Evolutionary conservation across 2,888 invertebrate genomes (phyloP).

Genomic region (Scaeva pyrastri): DNA sequence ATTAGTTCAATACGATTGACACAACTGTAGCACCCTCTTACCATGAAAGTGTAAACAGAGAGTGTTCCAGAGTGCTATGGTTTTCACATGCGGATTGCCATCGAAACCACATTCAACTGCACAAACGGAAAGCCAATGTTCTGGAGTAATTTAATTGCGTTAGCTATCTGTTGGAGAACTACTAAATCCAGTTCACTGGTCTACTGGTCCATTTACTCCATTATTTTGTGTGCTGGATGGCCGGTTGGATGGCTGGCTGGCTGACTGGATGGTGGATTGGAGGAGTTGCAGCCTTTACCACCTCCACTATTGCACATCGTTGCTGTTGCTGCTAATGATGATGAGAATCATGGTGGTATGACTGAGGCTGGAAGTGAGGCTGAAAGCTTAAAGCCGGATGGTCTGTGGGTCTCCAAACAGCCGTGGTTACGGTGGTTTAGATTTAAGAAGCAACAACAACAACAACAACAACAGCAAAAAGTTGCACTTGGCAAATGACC

Average conservation of each 20-base stretch:
- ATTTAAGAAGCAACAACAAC: background rate
- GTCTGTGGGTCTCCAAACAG: background rate
- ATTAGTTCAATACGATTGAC: slow-evolving; percentile 63
- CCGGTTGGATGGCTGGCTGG: background rate
- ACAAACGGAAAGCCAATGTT: slow-evolving; percentile 34
- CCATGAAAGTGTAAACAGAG: slow-evolving; percentile 62
- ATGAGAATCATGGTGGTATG: slow-evolving; percentile 40
- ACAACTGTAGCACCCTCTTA: slow-evolving; percentile 45
- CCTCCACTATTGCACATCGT: background rate
- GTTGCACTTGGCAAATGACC: slow-evolving; percentile 46
- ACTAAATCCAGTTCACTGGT: slow-evolving; percentile 60
- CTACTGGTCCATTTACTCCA: slow-evolving; percentile 48
- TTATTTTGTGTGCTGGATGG: slow-evolving; percentile 10
- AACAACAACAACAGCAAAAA: slow-evolving; percentile 17
- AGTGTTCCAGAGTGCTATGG: slow-evolving; percentile 38
- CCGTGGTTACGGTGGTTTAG: slow-evolving; percentile 13
- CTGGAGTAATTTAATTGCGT: slow-evolving; percentile 68
- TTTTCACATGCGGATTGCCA: slow-evolving; percentile 32
- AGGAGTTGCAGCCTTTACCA: background rate
- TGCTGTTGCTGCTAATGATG: slow-evolving; percentile 48
- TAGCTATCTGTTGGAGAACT: slow-evolving; percentile 23
- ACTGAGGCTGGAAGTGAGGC: background rate
- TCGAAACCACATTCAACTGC: slow-evolving; percentile 27
- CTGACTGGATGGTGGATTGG: background rate
- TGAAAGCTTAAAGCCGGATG: background rate